Evolutionary conservation across 2,888 invertebrate genomes (phyloP), one percentile per base, ranked within the genome.

Genomic region (Eupithecia pulchellata): DNA sequence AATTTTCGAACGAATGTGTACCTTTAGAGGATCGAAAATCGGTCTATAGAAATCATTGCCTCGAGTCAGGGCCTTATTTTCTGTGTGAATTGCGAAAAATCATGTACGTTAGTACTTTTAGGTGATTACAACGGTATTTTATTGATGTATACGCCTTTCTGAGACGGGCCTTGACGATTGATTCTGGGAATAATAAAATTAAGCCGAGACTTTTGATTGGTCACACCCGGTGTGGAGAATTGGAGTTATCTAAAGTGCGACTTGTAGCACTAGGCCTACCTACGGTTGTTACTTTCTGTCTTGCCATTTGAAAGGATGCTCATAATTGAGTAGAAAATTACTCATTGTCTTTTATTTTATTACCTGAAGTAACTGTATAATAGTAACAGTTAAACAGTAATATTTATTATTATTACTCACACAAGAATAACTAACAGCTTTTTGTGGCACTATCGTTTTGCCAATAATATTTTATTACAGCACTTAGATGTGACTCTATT

Each of bases 161-260:
- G 65, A 83, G 81, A 82, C 86, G 84, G 83, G 85, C 83, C 84
- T 58, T 77, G 76, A 77, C 82, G 84, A 89, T 89, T 90, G 89
- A 89, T 91, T 91, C 90, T 82, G 62, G 78, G 91, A 91, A 91
- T 85, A 84, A 88, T 83, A 81, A 85, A 88, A 87, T 86, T 86
- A 84, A 84, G 82, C 80, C 78, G 81, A 79, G 83, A 81, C 78
- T 84, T 87, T 82, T 85, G 83, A 87, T 87, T 84, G 79, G 81
- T 76, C 75, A 75, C 76, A 73, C 78, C 72, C 67, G 75, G 77
- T 78, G 82, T 83, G 78, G 42, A 27, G 67, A 63, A 55, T 42
- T 25, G 61, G 9, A 39, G 17, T 6, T 39, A 32, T 60, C 61
- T 34, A 5, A 34, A 34, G 32, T 61, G 61, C 34, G 32, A 60